Conservation (phyloP, 2,888 invertebrate genomes). For the Odontothrips loti region DNA sequence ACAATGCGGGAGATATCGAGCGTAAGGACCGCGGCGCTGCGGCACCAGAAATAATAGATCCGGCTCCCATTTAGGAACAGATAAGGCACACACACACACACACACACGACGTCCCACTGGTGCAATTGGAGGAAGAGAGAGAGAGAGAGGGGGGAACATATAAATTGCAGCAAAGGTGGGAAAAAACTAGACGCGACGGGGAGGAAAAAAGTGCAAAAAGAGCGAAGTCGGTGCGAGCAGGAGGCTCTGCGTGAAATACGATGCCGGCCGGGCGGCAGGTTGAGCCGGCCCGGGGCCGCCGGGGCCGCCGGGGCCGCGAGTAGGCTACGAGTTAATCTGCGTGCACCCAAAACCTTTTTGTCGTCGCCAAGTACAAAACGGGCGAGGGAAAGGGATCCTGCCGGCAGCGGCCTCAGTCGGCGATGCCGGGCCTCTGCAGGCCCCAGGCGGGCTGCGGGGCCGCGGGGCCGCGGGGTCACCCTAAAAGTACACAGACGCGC, state of each 20-base stretch:
- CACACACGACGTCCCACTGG: not conserved
- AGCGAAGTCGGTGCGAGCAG: no score
- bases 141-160: not conserved
- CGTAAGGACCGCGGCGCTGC: not conserved
- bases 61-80: not conserved
- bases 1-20: constrained; percentile 9
- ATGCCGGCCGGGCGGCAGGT: not conserved
- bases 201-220: not conserved
- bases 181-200: not conserved
- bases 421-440: no score
- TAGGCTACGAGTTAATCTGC: constrained; percentile 11
- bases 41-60: not conserved
- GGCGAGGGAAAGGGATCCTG: not conserved
- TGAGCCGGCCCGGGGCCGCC: not conserved
- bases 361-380: not conserved
- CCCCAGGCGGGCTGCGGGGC: no score
- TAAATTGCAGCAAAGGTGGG: not conserved
- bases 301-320: not conserved
- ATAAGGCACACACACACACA: not conserved
- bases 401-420: no score
- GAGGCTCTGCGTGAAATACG: not conserved
- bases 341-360: constrained; percentile 12
- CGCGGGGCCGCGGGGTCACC: not conserved
- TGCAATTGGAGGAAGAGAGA: not conserved
- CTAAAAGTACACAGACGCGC: constrained; percentile 18